Percentiles rank a stretch among this genome's conserved stretches.
phyloP scores from a whole-genome alignment of 2,113 vertebrate species.

The Hystrix brachyura region DNA sequence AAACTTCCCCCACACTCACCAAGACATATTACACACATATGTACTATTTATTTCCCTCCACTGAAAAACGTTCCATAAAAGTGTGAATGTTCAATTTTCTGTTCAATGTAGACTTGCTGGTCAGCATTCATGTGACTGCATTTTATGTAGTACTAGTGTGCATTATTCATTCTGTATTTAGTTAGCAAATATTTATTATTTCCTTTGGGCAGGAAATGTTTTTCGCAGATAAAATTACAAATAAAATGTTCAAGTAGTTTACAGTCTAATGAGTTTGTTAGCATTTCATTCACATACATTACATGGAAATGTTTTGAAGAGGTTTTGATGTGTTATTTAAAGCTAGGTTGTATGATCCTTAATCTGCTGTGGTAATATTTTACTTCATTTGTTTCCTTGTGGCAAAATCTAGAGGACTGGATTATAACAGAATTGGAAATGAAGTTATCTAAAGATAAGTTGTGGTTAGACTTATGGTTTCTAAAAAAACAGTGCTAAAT shows the following conservation, averaged over 20 bases:
- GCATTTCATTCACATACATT: background rate
- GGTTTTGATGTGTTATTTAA: background rate
- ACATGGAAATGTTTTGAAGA: background rate
- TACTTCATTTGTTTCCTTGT: background rate
- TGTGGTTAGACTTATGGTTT: background rate
- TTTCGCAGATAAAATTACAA: constrained; percentile 2
- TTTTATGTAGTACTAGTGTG: background rate
- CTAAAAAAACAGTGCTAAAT: background rate
- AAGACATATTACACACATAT: background rate
- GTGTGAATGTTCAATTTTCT: background rate
- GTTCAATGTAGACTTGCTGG: background rate
- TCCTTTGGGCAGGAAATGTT: background rate
- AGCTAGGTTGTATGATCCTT: background rate
- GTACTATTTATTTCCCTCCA: background rate
- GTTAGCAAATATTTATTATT: background rate
- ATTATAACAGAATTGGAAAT: background rate
- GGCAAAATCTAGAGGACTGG: background rate
- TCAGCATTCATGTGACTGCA: background rate
- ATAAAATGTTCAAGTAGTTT: background rate
- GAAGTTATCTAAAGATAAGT: background rate
- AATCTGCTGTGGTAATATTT: background rate
- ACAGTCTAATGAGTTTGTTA: background rate
- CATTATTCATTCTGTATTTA: background rate
- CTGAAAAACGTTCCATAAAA: background rate
- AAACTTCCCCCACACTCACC: background rate